Conservation (phyloP, 2,797 vertebrate genomes). For the Sarcoramphus papa region DNA sequence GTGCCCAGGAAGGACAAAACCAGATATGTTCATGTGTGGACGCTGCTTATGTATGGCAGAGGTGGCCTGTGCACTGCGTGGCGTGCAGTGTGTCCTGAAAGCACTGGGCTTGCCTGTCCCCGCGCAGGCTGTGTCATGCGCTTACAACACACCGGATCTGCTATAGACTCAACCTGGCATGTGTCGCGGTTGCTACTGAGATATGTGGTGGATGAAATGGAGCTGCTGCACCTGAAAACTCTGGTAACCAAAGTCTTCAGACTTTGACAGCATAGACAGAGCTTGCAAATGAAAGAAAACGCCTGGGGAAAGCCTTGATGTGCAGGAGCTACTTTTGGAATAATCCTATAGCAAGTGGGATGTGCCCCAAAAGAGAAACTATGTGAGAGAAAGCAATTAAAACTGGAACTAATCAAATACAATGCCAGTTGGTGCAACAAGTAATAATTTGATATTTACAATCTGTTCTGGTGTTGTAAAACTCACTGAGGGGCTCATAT, state of each 20-base stretch:
- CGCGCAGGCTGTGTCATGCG: fast-evolving
- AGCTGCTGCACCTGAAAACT: background rate
- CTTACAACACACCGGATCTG: background rate
- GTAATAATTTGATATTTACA: constrained; percentile 26
- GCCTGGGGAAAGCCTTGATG: background rate
- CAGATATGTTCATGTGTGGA: fast-evolving
- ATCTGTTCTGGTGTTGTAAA: constrained; percentile 3
- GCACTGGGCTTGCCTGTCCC: fast-evolving
- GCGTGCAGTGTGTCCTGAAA: fast-evolving
- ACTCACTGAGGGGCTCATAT: background rate
- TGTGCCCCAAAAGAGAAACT: background rate
- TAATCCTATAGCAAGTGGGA: background rate
- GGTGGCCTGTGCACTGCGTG: fast-evolving
- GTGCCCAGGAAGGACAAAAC: background rate
- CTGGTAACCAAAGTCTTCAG: background rate
- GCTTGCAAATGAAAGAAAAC: background rate
- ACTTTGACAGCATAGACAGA: fast-evolving
- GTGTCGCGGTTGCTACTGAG: fast-evolving
- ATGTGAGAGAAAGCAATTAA: constrained; percentile 11
- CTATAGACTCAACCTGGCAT: fast-evolving
- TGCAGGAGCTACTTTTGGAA: background rate
- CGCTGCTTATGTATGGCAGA: background rate
- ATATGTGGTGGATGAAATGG: background rate
- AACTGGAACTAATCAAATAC: background rate
- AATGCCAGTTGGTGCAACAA: constrained; percentile 1